phyloP scores from a whole-genome alignment of 2,113 vertebrate species.

The Cavia aperea region DNA sequence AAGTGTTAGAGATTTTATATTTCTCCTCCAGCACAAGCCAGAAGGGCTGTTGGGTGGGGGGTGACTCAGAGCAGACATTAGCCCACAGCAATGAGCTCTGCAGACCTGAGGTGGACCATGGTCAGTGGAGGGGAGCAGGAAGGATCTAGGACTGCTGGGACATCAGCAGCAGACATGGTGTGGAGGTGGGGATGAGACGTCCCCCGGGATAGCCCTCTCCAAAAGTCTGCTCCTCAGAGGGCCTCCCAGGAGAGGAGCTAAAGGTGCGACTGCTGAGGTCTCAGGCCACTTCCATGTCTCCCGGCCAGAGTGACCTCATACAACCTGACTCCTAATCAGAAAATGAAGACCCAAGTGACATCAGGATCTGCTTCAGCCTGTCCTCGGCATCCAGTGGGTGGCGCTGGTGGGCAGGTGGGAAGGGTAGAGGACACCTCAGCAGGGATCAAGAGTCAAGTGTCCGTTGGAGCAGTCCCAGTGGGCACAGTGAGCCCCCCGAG shows the following conservation, averaged over 20 bases:
- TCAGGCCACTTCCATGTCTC: not conserved
- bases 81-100: not conserved
- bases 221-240: not conserved
- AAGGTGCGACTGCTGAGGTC: not conserved
- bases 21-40: not conserved
- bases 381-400: slow-evolving; percentile 4
- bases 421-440: not conserved
- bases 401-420: not conserved
- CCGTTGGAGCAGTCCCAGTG: not conserved
- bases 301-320: not conserved
- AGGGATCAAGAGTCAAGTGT: not conserved
- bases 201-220: not conserved
- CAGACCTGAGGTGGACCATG: not conserved
- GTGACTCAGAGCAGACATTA: not conserved
- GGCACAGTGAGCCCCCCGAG: not conserved
- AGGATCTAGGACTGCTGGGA: too few species aligned
- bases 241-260: not conserved
- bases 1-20: not conserved
- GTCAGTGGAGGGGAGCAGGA: not conserved
- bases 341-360: not conserved
- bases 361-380: not conserved
- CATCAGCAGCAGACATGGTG: not conserved
- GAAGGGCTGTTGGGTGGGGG: not conserved
- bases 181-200: rapidly evolving
- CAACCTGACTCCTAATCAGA: not conserved